Percentiles rank a stretch among this genome's conserved stretches.
Conservation (phyloP, 2,113 vertebrate genomes). For the Corapipo altera region DNA sequence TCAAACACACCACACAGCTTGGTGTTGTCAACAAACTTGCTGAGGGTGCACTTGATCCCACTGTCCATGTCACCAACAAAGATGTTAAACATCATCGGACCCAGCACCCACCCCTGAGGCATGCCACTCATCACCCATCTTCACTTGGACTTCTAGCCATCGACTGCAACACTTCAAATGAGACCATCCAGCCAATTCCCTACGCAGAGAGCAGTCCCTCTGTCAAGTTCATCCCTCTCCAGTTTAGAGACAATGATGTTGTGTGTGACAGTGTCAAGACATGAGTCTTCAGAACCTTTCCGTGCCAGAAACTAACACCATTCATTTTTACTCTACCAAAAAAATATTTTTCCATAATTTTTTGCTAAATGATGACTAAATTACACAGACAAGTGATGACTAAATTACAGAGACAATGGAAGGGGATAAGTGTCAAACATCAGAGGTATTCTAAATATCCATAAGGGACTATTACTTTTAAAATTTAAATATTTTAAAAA, state of each 20-base stretch:
- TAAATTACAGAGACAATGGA: not conserved
- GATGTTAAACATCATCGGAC: fast-evolving
- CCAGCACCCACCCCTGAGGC: not conserved
- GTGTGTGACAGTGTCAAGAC: not conserved
- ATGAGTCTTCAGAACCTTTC: not conserved
- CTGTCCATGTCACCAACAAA: not conserved
- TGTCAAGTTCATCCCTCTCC: not conserved
- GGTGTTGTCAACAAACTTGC: not conserved
- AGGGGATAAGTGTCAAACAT: not conserved
- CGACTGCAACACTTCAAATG: not conserved
- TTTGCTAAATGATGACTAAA: not conserved
- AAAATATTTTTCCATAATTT: not conserved
- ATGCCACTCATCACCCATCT: not conserved
- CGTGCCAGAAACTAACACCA: not conserved
- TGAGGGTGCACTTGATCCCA: not conserved
- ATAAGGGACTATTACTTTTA: not conserved
- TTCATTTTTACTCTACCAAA: not conserved
- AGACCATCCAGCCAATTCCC: not conserved
- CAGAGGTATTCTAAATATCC: constrained; percentile 15
- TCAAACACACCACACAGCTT: fast-evolving
- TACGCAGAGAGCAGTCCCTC: too few species aligned
- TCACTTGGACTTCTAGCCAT: not conserved
- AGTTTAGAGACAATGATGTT: not conserved
- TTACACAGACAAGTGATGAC: not conserved
- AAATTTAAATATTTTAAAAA: constrained; percentile 14